Base-by-base conservation (phyloP, 2,888 invertebrate genomes). In the Arctia plantaginis region DNA sequence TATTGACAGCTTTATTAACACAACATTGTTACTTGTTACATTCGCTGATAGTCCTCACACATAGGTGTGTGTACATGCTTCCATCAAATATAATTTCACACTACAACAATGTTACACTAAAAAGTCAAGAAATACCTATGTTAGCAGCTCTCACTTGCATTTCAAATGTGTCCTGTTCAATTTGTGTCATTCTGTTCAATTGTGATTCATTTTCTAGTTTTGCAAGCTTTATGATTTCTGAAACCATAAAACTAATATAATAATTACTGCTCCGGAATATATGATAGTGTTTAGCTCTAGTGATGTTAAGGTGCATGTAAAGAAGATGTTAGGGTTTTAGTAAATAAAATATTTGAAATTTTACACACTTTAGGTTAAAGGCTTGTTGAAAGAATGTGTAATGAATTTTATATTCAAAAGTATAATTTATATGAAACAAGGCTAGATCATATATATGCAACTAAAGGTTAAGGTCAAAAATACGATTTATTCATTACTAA, bases 101-200 rank as follows among this genome's bases (percentile, higher is more conserved):
- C n/a, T 27, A 27, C 27, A 20, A 13, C 10, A 13, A 55, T 51
- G 23, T n/a, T 39, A 35, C 13, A 59, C 15, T 13, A 33, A 64
- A 62, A 69, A 47, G 30, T 35, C 35, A 44, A 67, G 2, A 59
- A 66, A 33, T 92, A 97, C 97, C 97, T 89, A 99, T 99, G 91
- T 99, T 99, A 10, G 99, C 98, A 47, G 99, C 98, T 88, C 99
- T 96, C 3, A 99, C 99, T 95, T 99, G 98, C 99, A 99, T 99
- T 96, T 98, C 99, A 95, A 98, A 99, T 39, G 99, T 98, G 86
- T 99, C 99, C 90, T 99, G 99, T 90, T 99, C 99, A 88, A 98
- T 98, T 90, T 99, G 99, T 2, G 99, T 98, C 96, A 98, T 97
- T 90, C 98, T 97, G 39, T 98, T 97, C 72, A 99, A 95, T 92